Conservation (phyloP, 2,888 invertebrate species). For the Colostygia pectinataria region DNA sequence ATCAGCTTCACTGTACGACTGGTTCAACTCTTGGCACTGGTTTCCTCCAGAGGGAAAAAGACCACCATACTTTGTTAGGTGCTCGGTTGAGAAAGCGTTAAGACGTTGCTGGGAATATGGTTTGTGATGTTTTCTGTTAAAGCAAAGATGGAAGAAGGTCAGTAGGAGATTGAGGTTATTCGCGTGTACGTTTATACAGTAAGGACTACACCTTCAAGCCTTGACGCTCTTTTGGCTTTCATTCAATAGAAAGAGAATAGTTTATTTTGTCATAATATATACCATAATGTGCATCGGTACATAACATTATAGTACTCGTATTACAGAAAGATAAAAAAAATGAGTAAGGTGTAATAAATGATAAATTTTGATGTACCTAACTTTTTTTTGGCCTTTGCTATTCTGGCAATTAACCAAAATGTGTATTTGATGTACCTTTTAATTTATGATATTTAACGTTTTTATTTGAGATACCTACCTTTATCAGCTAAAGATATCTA, state of each 20-base stretch:
- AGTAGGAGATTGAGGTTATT: constrained; percentile 45
- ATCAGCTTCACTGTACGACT: constrained; percentile 76
- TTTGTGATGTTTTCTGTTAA: constrained; percentile 80
- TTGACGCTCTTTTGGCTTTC: constrained; percentile 26
- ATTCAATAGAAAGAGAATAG: neutral
- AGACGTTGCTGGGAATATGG: constrained; percentile 81
- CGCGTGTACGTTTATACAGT: constrained; percentile 30
- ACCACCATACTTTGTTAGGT: constrained; percentile 76
- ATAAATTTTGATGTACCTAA: too few relatives aligned
- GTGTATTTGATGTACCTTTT: too few relatives aligned
- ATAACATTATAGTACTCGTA: too few relatives aligned
- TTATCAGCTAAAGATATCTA: too few relatives aligned
- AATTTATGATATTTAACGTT: too few relatives aligned
- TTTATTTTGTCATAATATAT: too few relatives aligned
- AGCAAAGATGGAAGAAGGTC: constrained; percentile 60
- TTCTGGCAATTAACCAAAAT: too few relatives aligned
- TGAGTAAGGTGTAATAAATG: too few relatives aligned
- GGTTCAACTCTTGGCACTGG: constrained; percentile 76
- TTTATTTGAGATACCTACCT: too few relatives aligned
- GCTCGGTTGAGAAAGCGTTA: constrained; percentile 80
- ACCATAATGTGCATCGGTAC: too few relatives aligned
- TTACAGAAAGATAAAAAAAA: too few relatives aligned
- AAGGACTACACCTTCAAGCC: constrained; percentile 16
- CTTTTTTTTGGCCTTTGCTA: too few relatives aligned
- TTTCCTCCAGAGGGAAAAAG: constrained; percentile 76